A percentile compares a stretch with the other conserved stretches of the same genome.
Evolutionary conservation across 2,888 invertebrate genomes (phyloP).

Genomic region (Galeruca laticollis): DNA sequence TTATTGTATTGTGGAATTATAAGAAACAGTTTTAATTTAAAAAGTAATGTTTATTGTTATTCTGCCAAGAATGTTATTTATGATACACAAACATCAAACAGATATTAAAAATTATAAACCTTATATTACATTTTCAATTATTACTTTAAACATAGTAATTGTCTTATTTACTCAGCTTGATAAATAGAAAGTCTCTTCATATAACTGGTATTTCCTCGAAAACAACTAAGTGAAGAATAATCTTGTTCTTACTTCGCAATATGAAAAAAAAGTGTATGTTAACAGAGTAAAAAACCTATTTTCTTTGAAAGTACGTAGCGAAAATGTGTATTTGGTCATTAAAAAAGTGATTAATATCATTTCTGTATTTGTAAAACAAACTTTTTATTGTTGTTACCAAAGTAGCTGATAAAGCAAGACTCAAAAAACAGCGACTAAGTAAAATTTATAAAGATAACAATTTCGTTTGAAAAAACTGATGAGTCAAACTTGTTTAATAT

Average conservation of each 20-base stretch:
- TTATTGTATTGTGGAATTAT: too few species aligned
- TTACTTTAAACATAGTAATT: too few species aligned
- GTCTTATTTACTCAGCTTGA: too few species aligned
- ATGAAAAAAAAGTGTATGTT: neutral
- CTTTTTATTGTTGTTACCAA: neutral
- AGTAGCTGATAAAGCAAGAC: neutral
- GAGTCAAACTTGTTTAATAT: slow-evolving; percentile 5
- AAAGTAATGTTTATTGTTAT: too few species aligned
- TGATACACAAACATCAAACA: too few species aligned
- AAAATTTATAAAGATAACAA: neutral
- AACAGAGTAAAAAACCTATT: neutral
- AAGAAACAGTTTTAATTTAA: too few species aligned
- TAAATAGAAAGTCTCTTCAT: too few species aligned
- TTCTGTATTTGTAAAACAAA: neutral
- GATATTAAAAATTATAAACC: too few species aligned
- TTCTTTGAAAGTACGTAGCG: neutral
- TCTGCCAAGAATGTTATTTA: too few species aligned
- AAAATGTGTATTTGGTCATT: neutral
- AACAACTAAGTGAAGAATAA: neutral
- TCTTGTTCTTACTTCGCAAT: neutral
- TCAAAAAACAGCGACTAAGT: neutral
- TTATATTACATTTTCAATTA: too few species aligned
- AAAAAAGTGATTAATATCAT: neutral
- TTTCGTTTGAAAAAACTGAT: slow-evolving; percentile 1
- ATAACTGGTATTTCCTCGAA: too few species aligned